Evolutionary conservation across 2,888 invertebrate species (phyloP).

Genomic region (Thumatha senex): DNA sequence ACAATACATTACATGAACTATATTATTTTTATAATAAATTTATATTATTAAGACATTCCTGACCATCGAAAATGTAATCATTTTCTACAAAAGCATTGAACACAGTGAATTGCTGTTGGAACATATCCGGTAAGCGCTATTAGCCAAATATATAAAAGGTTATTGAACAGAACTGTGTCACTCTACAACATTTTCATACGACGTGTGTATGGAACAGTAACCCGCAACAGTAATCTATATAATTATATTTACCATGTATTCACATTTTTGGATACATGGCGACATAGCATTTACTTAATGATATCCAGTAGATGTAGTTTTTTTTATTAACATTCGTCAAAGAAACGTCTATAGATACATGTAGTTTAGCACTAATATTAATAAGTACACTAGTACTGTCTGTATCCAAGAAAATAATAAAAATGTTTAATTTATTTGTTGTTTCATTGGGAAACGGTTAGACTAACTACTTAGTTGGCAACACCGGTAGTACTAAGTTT

Average conservation of each 20-base stretch:
- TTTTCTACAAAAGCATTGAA: too few relatives aligned
- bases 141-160: background rate
- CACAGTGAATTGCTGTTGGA: background rate
- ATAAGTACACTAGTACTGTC: constrained; percentile 18
- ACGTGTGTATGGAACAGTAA: constrained; percentile 9
- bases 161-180: constrained; percentile 1
- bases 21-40: too few relatives aligned
- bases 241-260: background rate
- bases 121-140: background rate
- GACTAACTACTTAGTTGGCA: too few relatives aligned
- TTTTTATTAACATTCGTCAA: background rate
- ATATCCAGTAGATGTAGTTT: too few relatives aligned
- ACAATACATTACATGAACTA: too few relatives aligned
- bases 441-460: constrained; percentile 1
- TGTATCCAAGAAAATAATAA: constrained; percentile 26
- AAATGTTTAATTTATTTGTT: constrained; percentile 5
- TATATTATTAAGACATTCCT: too few relatives aligned
- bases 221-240: background rate
- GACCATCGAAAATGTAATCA: too few relatives aligned
- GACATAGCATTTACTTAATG: constrained; percentile 5
- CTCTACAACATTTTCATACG: constrained; percentile 3
- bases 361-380: constrained; percentile 23
- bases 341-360: constrained; percentile 9
- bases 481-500: too few relatives aligned
- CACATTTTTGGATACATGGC: background rate